Conservation (phyloP, 2,888 invertebrate genomes). For the Acrobeloides nanus region DNA sequence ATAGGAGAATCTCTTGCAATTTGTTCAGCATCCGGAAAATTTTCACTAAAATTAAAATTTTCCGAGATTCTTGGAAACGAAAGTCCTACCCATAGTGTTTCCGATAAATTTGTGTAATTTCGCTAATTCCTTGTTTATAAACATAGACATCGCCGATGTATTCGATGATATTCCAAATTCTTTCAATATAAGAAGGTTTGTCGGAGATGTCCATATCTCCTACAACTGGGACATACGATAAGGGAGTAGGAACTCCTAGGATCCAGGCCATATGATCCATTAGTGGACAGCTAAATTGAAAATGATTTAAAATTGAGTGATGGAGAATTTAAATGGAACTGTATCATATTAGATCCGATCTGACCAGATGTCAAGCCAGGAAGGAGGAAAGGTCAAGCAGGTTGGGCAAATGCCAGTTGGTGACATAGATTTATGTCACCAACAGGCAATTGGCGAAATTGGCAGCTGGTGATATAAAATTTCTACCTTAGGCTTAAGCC, state of each 20-base stretch:
- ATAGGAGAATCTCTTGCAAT: constrained; percentile 28
- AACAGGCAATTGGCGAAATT: too few species aligned
- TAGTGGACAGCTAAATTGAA: constrained; percentile 20
- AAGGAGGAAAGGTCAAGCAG: too few species aligned
- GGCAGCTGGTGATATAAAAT: too few species aligned
- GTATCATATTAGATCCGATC: too few species aligned
- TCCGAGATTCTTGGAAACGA: neutral
- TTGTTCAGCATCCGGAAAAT: constrained; percentile 27
- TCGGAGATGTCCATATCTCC: constrained; percentile 4
- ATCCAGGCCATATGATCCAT: constrained; percentile 10
- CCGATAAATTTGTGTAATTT: constrained; percentile 4
- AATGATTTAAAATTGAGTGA: too few species aligned
- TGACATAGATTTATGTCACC: too few species aligned
- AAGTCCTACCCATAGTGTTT: constrained; percentile 12
- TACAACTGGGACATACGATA: constrained; percentile 13
- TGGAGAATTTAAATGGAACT: too few species aligned
- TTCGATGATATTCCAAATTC: constrained; percentile 8
- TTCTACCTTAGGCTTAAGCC: too few species aligned
- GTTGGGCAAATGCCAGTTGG: too few species aligned
- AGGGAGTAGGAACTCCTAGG: constrained; percentile 17
- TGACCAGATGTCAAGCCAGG: too few species aligned
- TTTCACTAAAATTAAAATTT: constrained; percentile 3
- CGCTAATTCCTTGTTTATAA: neutral
- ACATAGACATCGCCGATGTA: neutral
- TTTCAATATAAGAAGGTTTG: constrained; percentile 13